Evolutionary conservation across 1,140 invertebrate genomes (phyloP).

Genomic region (Ceratoteleas bidentatus): DNA sequence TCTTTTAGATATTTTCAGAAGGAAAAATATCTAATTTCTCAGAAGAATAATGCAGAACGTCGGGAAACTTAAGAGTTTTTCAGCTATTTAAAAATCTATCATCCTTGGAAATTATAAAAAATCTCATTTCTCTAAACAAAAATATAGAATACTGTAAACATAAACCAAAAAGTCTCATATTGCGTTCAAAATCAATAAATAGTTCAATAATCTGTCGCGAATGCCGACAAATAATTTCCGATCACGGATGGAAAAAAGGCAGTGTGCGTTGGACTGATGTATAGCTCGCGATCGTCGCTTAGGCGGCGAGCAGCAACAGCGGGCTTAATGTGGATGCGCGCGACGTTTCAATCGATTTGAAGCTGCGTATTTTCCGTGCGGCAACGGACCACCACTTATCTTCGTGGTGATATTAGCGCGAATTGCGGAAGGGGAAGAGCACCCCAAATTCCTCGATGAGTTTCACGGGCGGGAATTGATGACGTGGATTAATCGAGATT

Average conservation of each 20-base stretch:
- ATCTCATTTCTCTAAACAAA: too few species aligned
- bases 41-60: too few species aligned
- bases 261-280: conserved; percentile 1
- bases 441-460: conserved; percentile 49
- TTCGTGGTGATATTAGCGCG: conserved; percentile 37
- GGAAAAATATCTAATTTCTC: too few species aligned
- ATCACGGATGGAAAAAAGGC: too few species aligned
- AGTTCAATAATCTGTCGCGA: too few species aligned
- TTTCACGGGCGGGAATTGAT: conserved; percentile 51
- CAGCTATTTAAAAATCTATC: too few species aligned
- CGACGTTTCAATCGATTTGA: conserved; percentile 75
- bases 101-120: too few species aligned
- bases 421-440: conserved; percentile 33
- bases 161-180: too few species aligned
- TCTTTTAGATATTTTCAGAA: too few species aligned
- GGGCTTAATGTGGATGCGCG: conserved; percentile 72
- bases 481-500: conserved; percentile 57
- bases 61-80: too few species aligned
- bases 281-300: conserved; percentile 2
- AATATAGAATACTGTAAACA: too few species aligned
- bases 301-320: conserved; percentile 54
- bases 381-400: conserved; percentile 40
- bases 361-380: conserved; percentile 56
- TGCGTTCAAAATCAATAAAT: too few species aligned
- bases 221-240: not conserved